Conservation (phyloP, 2,888 invertebrate genomes). For the Nycteola revayana region DNA sequence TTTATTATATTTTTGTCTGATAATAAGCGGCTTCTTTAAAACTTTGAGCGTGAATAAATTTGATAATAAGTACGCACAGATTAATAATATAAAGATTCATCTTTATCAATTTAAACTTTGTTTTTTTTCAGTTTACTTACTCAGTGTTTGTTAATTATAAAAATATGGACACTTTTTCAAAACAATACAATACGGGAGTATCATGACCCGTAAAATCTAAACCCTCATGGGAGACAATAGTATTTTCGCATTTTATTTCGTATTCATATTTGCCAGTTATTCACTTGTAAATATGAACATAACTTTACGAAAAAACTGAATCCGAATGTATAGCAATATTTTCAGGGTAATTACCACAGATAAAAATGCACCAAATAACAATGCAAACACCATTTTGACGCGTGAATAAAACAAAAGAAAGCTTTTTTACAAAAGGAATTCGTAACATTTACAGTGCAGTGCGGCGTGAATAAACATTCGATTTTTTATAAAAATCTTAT, state of each 20-base stretch:
- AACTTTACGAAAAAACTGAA: no score
- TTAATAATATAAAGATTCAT: slow-evolving; percentile 27
- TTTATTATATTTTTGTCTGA: slow-evolving; percentile 62
- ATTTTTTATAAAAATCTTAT: slow-evolving; percentile 59
- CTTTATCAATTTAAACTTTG: slow-evolving; percentile 26
- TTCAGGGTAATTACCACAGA: slow-evolving; percentile 1
- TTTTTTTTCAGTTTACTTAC: no score
- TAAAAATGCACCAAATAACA: slow-evolving; percentile 1
- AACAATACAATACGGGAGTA: no score
- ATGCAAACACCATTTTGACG: background rate
- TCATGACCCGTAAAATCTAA: no score
- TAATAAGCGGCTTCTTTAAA: slow-evolving; percentile 55
- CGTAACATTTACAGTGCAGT: slow-evolving; percentile 35
- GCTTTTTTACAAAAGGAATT: slow-evolving; percentile 21
- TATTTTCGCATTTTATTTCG: slow-evolving; percentile 1
- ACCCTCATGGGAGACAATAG: no score
- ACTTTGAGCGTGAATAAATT: slow-evolving; percentile 59
- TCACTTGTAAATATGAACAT: no score
- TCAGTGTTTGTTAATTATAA: no score
- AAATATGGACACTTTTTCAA: no score
- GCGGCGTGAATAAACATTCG: slow-evolving; percentile 46
- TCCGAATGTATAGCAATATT: no score
- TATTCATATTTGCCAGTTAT: background rate
- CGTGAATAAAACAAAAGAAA: slow-evolving; percentile 7
- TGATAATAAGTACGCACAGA: slow-evolving; percentile 38